A percentile compares a stretch with the other conserved stretches of the same genome.
Evolutionary conservation across 2,797 vertebrate genomes (phyloP).

Genomic region (Notolepis coatsorum): DNA sequence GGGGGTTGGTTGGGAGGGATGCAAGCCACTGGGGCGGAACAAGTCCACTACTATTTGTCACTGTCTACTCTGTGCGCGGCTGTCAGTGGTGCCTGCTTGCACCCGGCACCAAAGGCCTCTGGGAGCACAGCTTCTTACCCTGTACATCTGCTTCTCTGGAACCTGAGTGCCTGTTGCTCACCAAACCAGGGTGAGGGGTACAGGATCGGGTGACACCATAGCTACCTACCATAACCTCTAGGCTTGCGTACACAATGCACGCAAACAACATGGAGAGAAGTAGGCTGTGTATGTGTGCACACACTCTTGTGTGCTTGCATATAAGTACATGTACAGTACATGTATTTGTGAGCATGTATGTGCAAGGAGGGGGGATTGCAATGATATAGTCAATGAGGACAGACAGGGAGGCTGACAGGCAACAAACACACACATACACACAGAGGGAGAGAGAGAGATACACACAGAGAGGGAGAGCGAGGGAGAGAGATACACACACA

Average conservation of each 20-base stretch:
- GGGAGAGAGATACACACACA: conserved; percentile 13
- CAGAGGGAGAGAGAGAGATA: neutral
- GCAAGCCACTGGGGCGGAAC: conserved; percentile 56
- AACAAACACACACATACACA: neutral
- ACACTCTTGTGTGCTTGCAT: neutral
- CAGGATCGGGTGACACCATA: neutral
- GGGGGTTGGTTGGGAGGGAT: conserved; percentile 13
- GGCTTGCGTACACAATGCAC: conserved; percentile 1
- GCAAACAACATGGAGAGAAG: neutral
- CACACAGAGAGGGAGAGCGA: neutral
- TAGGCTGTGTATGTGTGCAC: neutral
- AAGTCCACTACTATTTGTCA: conserved; percentile 73
- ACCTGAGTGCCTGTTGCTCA: conserved; percentile 50
- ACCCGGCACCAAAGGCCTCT: conserved; percentile 54
- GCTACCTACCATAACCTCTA: too few species aligned
- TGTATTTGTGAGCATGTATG: conserved; percentile 5
- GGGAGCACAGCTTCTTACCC: conserved; percentile 41
- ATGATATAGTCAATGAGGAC: conserved; percentile 28
- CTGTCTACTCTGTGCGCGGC: conserved; percentile 40
- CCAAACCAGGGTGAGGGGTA: neutral
- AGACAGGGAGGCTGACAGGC: conserved; percentile 25
- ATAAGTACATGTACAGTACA: conserved; percentile 1
- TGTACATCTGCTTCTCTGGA: conserved; percentile 45
- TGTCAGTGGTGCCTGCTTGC: conserved; percentile 47
- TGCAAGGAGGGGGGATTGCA: neutral